Evolutionary conservation across 2,113 vertebrate genomes (phyloP).

Genomic region (Albula goreensis): DNA sequence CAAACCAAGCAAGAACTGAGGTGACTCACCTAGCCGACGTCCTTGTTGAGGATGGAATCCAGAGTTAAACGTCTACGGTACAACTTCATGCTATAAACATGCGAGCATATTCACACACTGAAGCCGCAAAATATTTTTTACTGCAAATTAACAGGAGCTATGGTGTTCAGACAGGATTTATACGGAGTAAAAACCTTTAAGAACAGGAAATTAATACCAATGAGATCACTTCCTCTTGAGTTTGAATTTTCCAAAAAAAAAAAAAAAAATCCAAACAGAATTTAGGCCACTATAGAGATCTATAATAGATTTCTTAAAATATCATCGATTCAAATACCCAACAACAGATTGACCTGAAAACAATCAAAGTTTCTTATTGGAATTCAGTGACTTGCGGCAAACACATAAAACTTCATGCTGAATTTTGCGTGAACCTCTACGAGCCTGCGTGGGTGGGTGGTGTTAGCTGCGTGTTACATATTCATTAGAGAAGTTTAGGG

Average conservation of each 20-base stretch:
- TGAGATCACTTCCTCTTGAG: conserved; percentile 45
- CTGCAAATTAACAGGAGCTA: background rate
- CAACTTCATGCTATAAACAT: conserved; percentile 1
- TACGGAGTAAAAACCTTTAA: background rate
- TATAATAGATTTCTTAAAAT: background rate
- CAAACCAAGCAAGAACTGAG: background rate
- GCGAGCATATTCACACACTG: background rate
- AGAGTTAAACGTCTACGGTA: background rate
- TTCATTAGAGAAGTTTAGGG: background rate
- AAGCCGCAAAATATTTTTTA: background rate
- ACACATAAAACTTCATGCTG: background rate
- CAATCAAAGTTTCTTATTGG: background rate
- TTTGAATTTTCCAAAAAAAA: background rate
- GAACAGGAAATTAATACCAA: conserved; percentile 57
- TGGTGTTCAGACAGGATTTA: too few species aligned
- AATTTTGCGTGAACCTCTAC: background rate
- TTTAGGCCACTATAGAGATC: background rate
- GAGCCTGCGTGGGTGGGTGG: conserved; percentile 18
- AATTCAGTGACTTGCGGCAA: background rate
- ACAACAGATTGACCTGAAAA: background rate
- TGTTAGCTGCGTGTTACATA: conserved; percentile 10
- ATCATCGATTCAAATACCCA: background rate
- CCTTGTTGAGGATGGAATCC: conserved; percentile 12
- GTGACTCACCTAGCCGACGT: conserved; percentile 19
- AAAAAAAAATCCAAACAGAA: background rate